Base-by-base conservation (phyloP, 2,113 vertebrate genomes). In the Macrotus californicus region DNA sequence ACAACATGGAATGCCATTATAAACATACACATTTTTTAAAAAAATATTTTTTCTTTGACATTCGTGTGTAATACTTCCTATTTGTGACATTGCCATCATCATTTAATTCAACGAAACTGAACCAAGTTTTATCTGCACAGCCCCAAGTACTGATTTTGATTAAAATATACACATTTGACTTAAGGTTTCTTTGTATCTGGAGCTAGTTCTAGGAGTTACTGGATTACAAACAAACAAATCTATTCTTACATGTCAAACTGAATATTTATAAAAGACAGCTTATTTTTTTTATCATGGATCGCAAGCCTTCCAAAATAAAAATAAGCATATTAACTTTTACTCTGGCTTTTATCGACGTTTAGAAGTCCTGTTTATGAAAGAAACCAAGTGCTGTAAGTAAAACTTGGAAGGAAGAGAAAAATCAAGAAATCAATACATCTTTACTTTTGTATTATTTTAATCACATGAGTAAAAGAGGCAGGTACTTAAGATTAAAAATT, bases 251-350 rank as follows among this genome's bases (percentile, higher is more conserved):
- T 12, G 39, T 39, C 18, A 70, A 85, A 87, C 10, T 87, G 22
- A 88, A 2, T 84, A 76, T 72, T 89, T 82, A 81, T 3, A 76
- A 46, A 75, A 22, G 36, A 48, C 18, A 18, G 5, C 86, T 81
- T 48, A 46, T 46, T 81, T 61, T 59, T 87, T 52, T 36, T 77
- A 76, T 67, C 12, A 43, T 19, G 59, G 22, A 77, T 86, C 43
- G 29, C 46, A 88, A 70, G 76, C 2, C 69, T 92, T 95, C 61
- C 76, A 85, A 97, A 93, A 89, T 85, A 92, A 89, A 89, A 89
- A n/a, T 59, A 4, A 87, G 56, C 26, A 34, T 34, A 43, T 43
- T 52, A 76, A 84, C 24, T 64, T 72, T 88, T 52, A 48, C 36
- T 84, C 29, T 54, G 77, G 31, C 54, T 34, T 61, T 80, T 31